A percentile compares a stretch with the other conserved stretches of the same genome.
Conservation (phyloP, 2,797 vertebrate species). For the Semaprochilodus insignis region DNA sequence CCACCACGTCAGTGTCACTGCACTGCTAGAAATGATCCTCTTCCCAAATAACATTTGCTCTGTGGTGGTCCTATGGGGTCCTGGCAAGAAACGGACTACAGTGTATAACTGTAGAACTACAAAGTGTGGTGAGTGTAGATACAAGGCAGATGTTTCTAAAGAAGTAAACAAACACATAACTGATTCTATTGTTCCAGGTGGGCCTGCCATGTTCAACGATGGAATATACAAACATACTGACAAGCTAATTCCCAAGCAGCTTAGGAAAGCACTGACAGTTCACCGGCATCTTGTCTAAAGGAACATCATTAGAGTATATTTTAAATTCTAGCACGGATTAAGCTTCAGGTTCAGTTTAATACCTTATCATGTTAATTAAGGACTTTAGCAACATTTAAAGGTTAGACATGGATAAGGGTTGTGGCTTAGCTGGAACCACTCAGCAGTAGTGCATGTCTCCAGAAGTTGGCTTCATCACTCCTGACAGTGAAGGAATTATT, state of each 20-base stretch:
- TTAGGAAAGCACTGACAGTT: neutral
- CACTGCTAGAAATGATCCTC: too few species aligned
- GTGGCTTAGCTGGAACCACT: neutral
- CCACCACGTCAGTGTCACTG: too few species aligned
- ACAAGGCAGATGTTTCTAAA: too few species aligned
- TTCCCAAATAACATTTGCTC: too few species aligned
- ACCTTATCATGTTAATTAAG: neutral
- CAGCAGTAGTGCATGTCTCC: neutral
- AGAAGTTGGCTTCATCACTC: neutral
- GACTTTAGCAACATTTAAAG: neutral
- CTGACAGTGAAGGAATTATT: neutral
- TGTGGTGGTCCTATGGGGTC: too few species aligned
- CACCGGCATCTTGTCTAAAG: neutral
- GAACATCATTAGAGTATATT: neutral
- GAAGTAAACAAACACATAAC: too few species aligned
- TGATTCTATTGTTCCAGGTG: too few species aligned
- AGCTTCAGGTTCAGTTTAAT: neutral
- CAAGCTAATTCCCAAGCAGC: neutral
- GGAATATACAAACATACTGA: neutral
- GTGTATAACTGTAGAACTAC: too few species aligned
- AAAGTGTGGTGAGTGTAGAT: too few species aligned
- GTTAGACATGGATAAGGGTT: neutral
- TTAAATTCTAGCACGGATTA: neutral
- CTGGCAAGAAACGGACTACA: too few species aligned
- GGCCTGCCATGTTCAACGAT: neutral